Evolutionary conservation across 30 jellyfish, hydroid and myxozoan genomes (phyloP), one percentile per base, ranked within the genome.

Genomic region (Aurelia sp.): DNA sequence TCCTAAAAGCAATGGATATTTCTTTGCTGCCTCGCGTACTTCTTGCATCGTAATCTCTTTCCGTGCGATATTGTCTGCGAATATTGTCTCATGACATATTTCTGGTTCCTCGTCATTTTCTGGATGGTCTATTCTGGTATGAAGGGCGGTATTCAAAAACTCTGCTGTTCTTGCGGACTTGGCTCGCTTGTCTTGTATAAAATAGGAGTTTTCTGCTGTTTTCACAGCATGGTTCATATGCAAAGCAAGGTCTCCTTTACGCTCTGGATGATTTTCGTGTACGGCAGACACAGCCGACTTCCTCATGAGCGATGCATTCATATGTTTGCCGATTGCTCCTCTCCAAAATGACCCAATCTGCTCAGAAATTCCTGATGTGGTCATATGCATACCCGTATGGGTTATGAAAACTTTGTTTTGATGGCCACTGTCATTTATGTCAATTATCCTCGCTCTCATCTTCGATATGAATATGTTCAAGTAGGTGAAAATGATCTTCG

Each of bases 251-350:
- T 40, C 51, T 40, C 10, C 51, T 47, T 67, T 63, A 71, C 33
- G 22, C 8, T 67, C 88, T 19, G 86, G 86, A 11, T 67, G 87
- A 10, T 50, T 24, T 41, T 67, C 6, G 58, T 81, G 87, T 55
- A 67, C 87, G 21, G 18, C 38, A 19, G 91, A 30, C 38, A 66
- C 91, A 8, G 57, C 53, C 67, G 47, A 81, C 40, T 81, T 81
- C 58, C 91, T 64, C 87, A 81, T 72, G 21, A 63, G 22, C 9
- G 88, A 50, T 53, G 91, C 87, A 63, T 55, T 81, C 78, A 67
- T 67, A 67, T 67, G 78, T 63, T 67, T 67, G 13, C 78, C 78
- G 8, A 33, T 67, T 6, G 78, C 78, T 17, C 78, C 33, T 67
- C 15, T 67, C 78, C 78, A 67, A 30, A 67, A 67, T 18, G 78